Evolutionary conservation across 1,140 invertebrate species (phyloP).

Genomic region (Ctenoplectra terminalis): DNA sequence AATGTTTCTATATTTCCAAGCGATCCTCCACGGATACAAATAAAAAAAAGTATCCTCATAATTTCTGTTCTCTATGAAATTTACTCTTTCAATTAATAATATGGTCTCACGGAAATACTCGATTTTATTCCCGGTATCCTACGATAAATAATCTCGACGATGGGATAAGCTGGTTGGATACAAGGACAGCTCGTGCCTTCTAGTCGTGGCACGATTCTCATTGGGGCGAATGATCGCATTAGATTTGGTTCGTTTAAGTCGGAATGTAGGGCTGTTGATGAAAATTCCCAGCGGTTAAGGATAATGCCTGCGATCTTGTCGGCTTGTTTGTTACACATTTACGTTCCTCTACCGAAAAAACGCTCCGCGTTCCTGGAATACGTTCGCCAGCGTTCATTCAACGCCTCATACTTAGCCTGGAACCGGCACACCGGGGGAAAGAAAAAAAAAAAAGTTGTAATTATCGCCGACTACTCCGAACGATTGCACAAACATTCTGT

Average conservation of each 20-base stretch:
- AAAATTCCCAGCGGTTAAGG: conserved; percentile 20
- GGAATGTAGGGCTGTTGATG: conserved; percentile 39
- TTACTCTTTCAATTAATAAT: neutral
- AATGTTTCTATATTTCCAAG: too few relatives aligned
- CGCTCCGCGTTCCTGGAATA: conserved; percentile 10
- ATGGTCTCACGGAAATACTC: neutral
- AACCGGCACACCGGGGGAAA: neutral
- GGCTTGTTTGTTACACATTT: conserved; percentile 13
- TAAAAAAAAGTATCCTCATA: neutral
- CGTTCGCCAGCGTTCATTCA: conserved; percentile 24
- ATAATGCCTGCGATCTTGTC: neutral
- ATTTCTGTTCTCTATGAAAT: neutral
- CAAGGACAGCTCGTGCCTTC: conserved; percentile 7
- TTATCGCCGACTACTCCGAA: conserved; percentile 16
- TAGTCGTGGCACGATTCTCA: conserved; percentile 32
- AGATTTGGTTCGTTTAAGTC: conserved; percentile 55
- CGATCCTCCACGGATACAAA: too few relatives aligned
- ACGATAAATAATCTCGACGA: neutral
- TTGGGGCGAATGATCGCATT: conserved; percentile 52
- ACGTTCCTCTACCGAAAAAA: neutral
- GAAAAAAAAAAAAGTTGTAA: conserved; percentile 47
- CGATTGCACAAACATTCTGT: conserved; percentile 32
- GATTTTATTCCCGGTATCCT: neutral
- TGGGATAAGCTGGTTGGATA: conserved; percentile 7
- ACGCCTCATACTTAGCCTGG: conserved; percentile 5